These are phyloP conservation scores for Synergus laeviventris DNA, from an alignment of 2,888 invertebrate species.

Conservation along the genomic window DNA sequence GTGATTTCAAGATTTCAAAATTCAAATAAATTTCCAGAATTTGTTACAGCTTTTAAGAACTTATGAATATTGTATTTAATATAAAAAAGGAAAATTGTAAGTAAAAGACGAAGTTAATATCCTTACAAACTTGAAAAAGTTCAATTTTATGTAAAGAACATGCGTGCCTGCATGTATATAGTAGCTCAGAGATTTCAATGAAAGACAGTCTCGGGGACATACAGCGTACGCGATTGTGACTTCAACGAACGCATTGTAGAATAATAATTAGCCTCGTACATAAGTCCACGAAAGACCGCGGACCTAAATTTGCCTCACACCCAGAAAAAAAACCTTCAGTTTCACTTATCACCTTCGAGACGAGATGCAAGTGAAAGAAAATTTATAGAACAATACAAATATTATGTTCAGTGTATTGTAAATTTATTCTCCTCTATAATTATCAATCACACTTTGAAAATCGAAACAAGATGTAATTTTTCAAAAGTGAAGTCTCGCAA, in stretches of 20 bases:
- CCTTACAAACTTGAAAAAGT: no score
- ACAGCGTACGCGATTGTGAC: constrained; percentile 49
- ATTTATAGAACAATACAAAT: background rate
- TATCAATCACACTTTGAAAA: background rate
- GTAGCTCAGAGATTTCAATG: constrained; percentile 55
- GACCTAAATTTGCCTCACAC: background rate
- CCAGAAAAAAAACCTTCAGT: constrained; percentile 10
- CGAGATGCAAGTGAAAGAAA: background rate
- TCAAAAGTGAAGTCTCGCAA: no score
- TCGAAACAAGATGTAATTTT: background rate
- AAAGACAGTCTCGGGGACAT: constrained; percentile 56
- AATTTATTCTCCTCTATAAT: background rate
- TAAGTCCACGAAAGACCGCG: constrained; percentile 1
- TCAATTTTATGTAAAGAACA: no score
- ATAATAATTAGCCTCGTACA: constrained; percentile 29
- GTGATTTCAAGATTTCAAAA: background rate
- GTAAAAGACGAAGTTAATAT: no score
- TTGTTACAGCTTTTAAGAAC: no score
- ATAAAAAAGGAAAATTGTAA: no score
- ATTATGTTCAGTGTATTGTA: background rate
- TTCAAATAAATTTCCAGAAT: no score
- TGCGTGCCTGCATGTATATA: constrained; percentile 15
- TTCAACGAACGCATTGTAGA: constrained; percentile 57
- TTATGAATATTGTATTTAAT: no score
- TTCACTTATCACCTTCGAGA: background rate